Evolutionary conservation across 2,113 vertebrate genomes (phyloP), one percentile per base, ranked within the genome.

Genomic region (Genyomyrus donnyi): DNA sequence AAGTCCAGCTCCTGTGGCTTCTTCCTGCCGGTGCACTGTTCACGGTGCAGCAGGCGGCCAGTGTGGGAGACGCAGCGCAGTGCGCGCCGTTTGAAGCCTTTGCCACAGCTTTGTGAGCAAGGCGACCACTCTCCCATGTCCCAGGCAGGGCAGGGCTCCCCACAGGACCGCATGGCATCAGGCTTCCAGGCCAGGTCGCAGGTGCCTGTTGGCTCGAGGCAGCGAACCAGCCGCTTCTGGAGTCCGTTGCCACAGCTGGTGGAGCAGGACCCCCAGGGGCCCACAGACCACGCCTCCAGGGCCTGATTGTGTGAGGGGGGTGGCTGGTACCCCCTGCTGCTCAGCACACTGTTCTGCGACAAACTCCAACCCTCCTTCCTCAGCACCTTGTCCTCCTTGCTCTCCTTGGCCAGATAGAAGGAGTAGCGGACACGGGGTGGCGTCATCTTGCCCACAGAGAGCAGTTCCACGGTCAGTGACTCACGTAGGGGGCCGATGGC

Each of bases 1-100:
- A 99, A 99, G 96, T 99, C 98, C 95, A 99, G 95, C 94, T 99
- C 98, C 96, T 99, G 98, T 2, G 98, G 98, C 93, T 99, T 99
- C 91, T 96, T 97, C 80, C 96, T 93, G 91, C 96, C 94, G 91
- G 93, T 93, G 93, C 98, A 99, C 89, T 95, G 97, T 89, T 98
- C 97, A 90, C 98, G 95, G 5, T 97, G 95, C 91, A 99, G 94
- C 85, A 96, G 90, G 58, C 93, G 94, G 35, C 97, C 97, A 0
- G 45, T 88, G 0, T 95, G 95, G 27, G 95, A 96, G 90, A 88
- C 74, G 85, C 98, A 99, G 90, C 96, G 96, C 92, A 99, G 88
- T 0, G 94, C 94, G 31, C 98, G 95, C 88, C 97, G 96, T 93
- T 98, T 99, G 92, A 99, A 99, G 2, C 98, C 98, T 49, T 97